Base-by-base conservation (phyloP, 2,888 invertebrate species). In the Epinotia demarniana region DNA sequence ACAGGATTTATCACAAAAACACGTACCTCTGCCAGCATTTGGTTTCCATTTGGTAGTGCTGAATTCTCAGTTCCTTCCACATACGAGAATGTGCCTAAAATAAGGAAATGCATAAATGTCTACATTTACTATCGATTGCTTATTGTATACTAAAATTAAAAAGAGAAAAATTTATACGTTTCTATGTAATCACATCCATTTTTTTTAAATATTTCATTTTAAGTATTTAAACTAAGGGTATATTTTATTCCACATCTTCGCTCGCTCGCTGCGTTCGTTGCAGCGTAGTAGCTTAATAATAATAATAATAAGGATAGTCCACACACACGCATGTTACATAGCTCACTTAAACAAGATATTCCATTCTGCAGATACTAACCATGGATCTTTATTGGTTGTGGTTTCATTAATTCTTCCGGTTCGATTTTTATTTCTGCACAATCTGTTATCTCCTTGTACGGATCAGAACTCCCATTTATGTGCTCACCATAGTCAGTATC, bases 381-480 rank as follows among this genome's bases (percentile, higher is more conserved):
- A 57, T 80, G 81, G 53, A 85, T 81, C 63, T 85, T 80, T 64
- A 84, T 79, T 16, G 83, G 79, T 33, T 81, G 75, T 19, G 84
- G 84, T 19, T 85, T 84, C 0, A 82, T 81, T 43, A 90, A 82
- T 76, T 93, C 93, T 73, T 91, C 92, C 0, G 91, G 92, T 79
- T 93, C 93, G 64, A 90, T 83, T 79, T 93, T 93, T 11, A 93
- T 92, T n/a, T 92, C 92, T 70, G 89, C 68, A 77, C 79, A 78
- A 53, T 74, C 75, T 33, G 70, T 57, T 39, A 75, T 43, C 39
- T 77, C 73, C 53, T 66, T 75, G 61, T 67, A 71, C 11, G 55
- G 53, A 43, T 61, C 64, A 13, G 64, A 64, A 60, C 13, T 43
- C 9, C 81, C 84, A 23, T 84, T 82, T n/a, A 75, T 60, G n/a